Base-by-base conservation (phyloP, 2,113 vertebrate species). In the Cercocebus atys region DNA sequence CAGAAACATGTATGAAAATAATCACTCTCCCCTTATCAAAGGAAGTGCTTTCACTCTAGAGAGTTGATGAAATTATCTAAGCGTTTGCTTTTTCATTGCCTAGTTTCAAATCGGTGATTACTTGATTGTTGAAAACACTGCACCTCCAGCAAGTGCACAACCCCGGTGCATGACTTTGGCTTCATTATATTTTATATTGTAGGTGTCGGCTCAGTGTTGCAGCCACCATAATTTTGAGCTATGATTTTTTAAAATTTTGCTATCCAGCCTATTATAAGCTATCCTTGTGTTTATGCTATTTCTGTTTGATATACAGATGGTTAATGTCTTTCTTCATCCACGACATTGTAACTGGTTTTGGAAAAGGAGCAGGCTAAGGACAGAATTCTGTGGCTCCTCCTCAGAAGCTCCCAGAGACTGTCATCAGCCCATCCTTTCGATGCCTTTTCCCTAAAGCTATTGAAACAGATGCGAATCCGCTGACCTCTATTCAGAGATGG, bases 91-190 rank as follows among this genome's bases (percentile, higher is more conserved):
- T 55, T 59, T 64, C 8, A 32, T 23, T 27, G 13, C 30, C 1
- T 20, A 2, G 55, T 47, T 73, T 23, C 22, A 23, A 43, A 5
- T 10, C 61, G 16, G 22, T 25, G 64, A 14, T 4, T 3, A 25
- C 35, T 8, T 8, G 10, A 20, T n/a, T 70, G 80, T 35, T 10
- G 14, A 25, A 20, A 32, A 64, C 13, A 1, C 64, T 2, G 30
- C 6, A 6, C 16, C 12, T 14, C 13, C 30, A 8, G 23, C 1
- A 38, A 32, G 1, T 30, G 18, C 18, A 2, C 8, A 32, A 0
- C 0, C 32, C 2, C 5, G 20, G 13, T 9, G 30, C 10, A 8
- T 32, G 43, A 50, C 20, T 25, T 8, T 10, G 3, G 0, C 64
- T 57, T 32, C 9, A 8, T 14, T 16, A 3, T 2, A 17, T 20